phyloP scores from a whole-genome alignment of 2,888 invertebrate genomes.

The Euzetes globulus region DNA sequence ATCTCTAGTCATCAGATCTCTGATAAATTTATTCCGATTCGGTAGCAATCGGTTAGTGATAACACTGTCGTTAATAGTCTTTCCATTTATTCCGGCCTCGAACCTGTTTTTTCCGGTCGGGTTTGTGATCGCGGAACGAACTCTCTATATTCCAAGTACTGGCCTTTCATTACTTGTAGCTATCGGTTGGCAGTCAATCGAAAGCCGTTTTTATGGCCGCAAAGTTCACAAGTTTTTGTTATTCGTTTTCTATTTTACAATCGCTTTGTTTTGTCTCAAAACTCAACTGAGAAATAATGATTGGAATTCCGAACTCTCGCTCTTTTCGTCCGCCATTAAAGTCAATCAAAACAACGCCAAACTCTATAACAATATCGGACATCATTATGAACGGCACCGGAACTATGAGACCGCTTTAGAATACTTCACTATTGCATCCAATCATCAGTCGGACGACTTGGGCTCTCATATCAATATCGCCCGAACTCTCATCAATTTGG shows the following conservation, averaged over 20 bases:
- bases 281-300: constrained; percentile 81
- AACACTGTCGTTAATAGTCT: constrained; percentile 53
- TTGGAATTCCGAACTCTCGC: constrained; percentile 83
- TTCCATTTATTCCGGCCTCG: constrained; percentile 90
- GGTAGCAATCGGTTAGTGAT: constrained; percentile 47
- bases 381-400: constrained; percentile 74
- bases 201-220: neutral
- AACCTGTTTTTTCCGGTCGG: constrained; percentile 96
- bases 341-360: constrained; percentile 83
- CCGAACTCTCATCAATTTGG: constrained; percentile 84
- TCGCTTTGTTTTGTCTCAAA: constrained; percentile 71
- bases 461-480: constrained; percentile 85
- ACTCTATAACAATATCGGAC: constrained; percentile 92
- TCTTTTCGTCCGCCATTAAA: constrained; percentile 83
- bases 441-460: constrained; percentile 65
- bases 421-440: constrained; percentile 84
- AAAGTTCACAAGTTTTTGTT: neutral
- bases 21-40: constrained; percentile 54
- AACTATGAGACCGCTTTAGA: constrained; percentile 65
- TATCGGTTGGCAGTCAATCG: constrained; percentile 57
- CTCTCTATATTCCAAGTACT: constrained; percentile 94
- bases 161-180: constrained; percentile 87
- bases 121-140: constrained; percentile 89
- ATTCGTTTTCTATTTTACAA: constrained; percentile 49
- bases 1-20: constrained; percentile 43